Conservation (phyloP, 2,113 vertebrate genomes). For the Sarotherodon lohbergeri region DNA sequence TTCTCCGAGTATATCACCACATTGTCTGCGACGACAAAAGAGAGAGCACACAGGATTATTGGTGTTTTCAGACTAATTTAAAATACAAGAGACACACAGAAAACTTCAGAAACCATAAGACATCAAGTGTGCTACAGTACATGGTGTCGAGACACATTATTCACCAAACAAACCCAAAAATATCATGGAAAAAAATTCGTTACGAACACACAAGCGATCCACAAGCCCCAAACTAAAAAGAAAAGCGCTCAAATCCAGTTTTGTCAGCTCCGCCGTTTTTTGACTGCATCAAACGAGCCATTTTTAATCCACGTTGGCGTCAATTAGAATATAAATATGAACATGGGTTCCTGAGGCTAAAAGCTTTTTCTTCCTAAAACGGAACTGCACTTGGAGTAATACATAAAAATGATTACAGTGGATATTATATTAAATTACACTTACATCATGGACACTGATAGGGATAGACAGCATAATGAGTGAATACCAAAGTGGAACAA, state of each 20-base stretch:
- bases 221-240: neutral
- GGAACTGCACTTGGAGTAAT: neutral
- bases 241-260: neutral
- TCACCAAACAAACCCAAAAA: neutral
- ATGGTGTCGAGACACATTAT: neutral
- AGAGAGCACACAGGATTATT: neutral
- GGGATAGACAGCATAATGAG: slow-evolving; percentile 40
- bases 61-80: neutral
- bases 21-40: slow-evolving; percentile 71
- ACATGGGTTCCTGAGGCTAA: neutral
- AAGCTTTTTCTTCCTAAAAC: neutral
- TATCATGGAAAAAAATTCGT: neutral
- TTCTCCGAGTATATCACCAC: slow-evolving; percentile 95
- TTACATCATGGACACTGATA: slow-evolving; percentile 23
- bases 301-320: neutral
- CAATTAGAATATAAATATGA: neutral
- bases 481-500: slow-evolving; percentile 27
- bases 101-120: neutral
- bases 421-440: slow-evolving; percentile 24
- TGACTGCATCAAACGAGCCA: neutral
- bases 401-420: slow-evolving; percentile 32
- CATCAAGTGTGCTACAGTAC: neutral
- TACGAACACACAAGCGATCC: neutral
- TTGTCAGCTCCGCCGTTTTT: neutral
- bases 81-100: neutral